A percentile compares a stretch with the other conserved stretches of the same genome.
Conservation (phyloP, 2,113 vertebrate genomes). For the Oreochromis niloticus region DNA sequence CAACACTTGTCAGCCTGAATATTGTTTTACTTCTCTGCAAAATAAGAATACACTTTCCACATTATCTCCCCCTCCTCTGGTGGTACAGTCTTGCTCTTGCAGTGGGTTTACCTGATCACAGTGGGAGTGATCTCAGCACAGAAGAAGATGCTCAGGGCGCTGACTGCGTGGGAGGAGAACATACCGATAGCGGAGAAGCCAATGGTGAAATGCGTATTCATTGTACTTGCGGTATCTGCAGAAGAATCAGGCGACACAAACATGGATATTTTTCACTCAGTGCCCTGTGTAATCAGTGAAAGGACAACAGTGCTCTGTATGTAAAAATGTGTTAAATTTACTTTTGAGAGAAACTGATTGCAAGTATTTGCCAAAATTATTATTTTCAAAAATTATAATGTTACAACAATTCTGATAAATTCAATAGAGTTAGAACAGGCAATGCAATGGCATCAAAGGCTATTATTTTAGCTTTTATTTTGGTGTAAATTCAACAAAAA, state of each 20-base stretch:
- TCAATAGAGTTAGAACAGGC: background rate
- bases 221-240: conserved; percentile 80
- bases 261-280: background rate
- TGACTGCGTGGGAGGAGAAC: conserved; percentile 95
- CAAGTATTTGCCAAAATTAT: background rate
- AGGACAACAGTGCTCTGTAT: background rate
- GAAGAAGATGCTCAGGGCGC: conserved; percentile 97
- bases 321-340: background rate
- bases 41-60: background rate
- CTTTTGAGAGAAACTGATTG: background rate
- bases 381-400: background rate
- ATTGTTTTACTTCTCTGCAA: background rate
- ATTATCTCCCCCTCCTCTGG: background rate
- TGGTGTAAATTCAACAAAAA: background rate
- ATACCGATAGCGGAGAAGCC: conserved; percentile 95
- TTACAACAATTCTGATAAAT: background rate
- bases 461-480: background rate
- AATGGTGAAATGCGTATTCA: conserved; percentile 89
- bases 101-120: conserved; percentile 85
- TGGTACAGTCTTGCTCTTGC: background rate
- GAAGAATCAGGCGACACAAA: conserved; percentile 14
- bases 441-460: background rate
- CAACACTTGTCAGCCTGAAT: background rate
- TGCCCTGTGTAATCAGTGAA: background rate
- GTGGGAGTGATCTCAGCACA: conserved; percentile 97